A percentile compares a stretch with the other conserved stretches of the same genome.
These are phyloP conservation scores for Leptopilina syphax DNA, from an alignment of 2,888 invertebrate species.

Conservation along the genomic window DNA sequence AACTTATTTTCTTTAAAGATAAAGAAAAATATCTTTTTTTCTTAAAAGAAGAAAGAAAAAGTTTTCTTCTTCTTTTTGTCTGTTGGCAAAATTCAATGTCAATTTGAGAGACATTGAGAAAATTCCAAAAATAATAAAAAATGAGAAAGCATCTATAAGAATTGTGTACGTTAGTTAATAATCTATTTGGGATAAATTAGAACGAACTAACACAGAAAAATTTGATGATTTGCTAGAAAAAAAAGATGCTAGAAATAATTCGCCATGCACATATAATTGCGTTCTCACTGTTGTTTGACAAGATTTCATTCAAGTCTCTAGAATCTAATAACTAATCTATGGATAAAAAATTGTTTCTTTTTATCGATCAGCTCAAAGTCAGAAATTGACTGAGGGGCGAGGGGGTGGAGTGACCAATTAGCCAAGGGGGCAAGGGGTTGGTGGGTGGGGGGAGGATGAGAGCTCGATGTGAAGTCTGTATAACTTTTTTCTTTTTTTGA, in stretches of 20 bases:
- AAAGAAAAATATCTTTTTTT: too few species aligned
- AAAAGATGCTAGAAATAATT: constrained; percentile 9
- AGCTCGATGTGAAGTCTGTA: constrained; percentile 28
- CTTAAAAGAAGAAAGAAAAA: too few species aligned
- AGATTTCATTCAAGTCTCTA: constrained; percentile 24
- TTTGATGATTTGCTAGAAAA: constrained; percentile 10
- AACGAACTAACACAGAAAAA: constrained; percentile 5
- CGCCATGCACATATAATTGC: constrained; percentile 19
- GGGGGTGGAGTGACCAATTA: too few species aligned
- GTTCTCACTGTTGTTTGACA: constrained; percentile 25
- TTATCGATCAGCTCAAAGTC: constrained; percentile 15
- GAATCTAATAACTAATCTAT: constrained; percentile 18
- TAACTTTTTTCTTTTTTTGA: background rate
- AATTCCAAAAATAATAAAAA: background rate
- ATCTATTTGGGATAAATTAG: constrained; percentile 25
- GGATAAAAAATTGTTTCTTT: constrained; percentile 4
- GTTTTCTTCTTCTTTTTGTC: too few species aligned
- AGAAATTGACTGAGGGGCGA: background rate
- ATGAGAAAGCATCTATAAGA: constrained; percentile 13
- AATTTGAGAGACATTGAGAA: constrained; percentile 5
- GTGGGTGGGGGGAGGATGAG: background rate
- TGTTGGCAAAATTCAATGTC: background rate
- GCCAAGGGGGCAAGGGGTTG: too few species aligned
- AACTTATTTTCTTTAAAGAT: too few species aligned
- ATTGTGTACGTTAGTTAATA: background rate